Conservation (phyloP, 2,797 vertebrate species). For the Aphelocoma californica region DNA sequence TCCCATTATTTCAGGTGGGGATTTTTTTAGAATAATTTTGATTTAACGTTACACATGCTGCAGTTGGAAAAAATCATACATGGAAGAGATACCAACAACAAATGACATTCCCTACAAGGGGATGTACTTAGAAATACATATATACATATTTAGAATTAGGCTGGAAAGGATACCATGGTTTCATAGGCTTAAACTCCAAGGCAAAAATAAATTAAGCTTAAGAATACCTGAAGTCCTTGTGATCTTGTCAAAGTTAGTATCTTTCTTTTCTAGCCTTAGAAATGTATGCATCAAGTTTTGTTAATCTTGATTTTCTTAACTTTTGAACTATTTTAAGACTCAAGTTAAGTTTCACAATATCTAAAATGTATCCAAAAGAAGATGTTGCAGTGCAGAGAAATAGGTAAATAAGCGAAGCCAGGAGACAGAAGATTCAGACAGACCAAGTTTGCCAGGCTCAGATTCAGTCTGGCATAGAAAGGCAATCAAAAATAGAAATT, state of each 20-base stretch:
- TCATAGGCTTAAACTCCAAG: background rate
- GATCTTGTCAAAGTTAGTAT: background rate
- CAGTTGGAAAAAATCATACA: background rate
- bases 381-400: background rate
- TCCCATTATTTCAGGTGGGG: background rate
- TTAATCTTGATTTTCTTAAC: background rate
- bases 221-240: background rate
- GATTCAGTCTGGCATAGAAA: background rate
- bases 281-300: background rate
- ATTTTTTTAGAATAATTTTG: background rate
- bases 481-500: background rate
- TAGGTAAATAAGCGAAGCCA: background rate
- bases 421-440: background rate
- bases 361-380: background rate
- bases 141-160: background rate
- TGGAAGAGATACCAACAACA: background rate
- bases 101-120: background rate
- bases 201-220: background rate
- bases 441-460: background rate
- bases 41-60: background rate
- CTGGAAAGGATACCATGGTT: background rate
- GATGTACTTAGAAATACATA: background rate
- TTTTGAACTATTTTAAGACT: background rate
- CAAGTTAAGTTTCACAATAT: background rate
- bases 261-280: background rate